A percentile compares a stretch with the other conserved stretches of the same genome.
Conservation (phyloP, 1,140 invertebrate species). For the Nasonia giraulti region DNA sequence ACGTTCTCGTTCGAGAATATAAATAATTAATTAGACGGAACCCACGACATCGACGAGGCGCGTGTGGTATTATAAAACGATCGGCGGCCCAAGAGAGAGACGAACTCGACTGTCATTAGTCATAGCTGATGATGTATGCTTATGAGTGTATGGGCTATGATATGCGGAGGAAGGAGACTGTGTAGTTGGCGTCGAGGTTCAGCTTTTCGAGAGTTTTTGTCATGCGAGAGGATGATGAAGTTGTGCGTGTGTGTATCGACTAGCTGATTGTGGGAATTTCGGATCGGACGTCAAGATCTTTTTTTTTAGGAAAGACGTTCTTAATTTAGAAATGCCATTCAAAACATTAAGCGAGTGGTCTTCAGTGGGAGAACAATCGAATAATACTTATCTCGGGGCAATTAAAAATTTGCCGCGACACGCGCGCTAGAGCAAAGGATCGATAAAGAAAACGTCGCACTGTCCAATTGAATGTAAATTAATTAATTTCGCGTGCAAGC, state of each 20-base stretch:
- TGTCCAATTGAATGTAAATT: not conserved
- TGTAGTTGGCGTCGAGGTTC: not conserved
- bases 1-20: constrained; percentile 33
- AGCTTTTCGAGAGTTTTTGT: not conserved
- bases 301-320: no score
- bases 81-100: not conserved
- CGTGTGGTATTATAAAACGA: constrained; percentile 29
- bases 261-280: no score
- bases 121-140: constrained; percentile 22
- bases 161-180: not conserved
- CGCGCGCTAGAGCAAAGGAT: not conserved
- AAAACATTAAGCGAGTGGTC: no score
- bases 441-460: not conserved
- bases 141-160: not conserved
- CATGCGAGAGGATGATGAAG: not conserved
- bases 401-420: not conserved
- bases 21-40: constrained; percentile 52
- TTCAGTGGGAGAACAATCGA: no score
- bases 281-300: no score
- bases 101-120: constrained; percentile 42
- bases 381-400: no score
- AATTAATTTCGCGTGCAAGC: constrained; percentile 19
- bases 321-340: no score
- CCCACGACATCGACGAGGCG: constrained; percentile 35
- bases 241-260: not conserved